Percentiles rank a stretch among this genome's conserved stretches.
Conservation (phyloP, 2,888 invertebrate species). For the Chironomus tentans region DNA sequence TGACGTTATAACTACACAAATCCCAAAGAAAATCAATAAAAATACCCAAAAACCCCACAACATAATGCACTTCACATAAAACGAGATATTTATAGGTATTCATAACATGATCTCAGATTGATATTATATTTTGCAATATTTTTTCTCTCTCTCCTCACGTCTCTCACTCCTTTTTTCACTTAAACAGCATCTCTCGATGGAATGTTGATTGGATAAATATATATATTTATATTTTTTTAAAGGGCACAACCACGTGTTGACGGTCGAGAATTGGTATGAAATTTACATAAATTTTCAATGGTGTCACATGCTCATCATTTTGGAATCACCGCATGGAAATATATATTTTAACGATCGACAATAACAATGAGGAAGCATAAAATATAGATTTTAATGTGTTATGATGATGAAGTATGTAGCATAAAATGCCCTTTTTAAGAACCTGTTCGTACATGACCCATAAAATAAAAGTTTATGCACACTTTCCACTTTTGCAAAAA, state of each 20-base stretch:
- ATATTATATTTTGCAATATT: neutral
- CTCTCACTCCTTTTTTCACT: neutral
- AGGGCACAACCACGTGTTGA: neutral
- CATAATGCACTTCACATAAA: neutral
- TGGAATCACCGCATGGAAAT: neutral
- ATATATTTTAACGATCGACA: too few species aligned
- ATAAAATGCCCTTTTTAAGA: neutral
- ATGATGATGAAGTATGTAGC: neutral
- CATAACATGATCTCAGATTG: neutral
- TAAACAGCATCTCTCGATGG: neutral
- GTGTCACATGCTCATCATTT: neutral
- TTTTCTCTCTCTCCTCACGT: neutral
- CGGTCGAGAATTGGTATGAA: neutral
- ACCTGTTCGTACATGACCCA: slow-evolving; percentile 4
- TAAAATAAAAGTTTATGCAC: neutral
- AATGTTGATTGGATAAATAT: slow-evolving; percentile 1
- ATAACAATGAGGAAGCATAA: too few species aligned
- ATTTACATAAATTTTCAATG: neutral
- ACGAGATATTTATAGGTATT: neutral
- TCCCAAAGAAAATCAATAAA: neutral
- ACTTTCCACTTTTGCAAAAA: neutral
- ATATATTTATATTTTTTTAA: neutral
- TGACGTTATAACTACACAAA: neutral
- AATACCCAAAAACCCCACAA: neutral
- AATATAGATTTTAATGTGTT: neutral